These are phyloP conservation scores for Aspiorhynchus laticeps DNA, from an alignment of 2,113 vertebrate genomes.

Conservation along the genomic window DNA sequence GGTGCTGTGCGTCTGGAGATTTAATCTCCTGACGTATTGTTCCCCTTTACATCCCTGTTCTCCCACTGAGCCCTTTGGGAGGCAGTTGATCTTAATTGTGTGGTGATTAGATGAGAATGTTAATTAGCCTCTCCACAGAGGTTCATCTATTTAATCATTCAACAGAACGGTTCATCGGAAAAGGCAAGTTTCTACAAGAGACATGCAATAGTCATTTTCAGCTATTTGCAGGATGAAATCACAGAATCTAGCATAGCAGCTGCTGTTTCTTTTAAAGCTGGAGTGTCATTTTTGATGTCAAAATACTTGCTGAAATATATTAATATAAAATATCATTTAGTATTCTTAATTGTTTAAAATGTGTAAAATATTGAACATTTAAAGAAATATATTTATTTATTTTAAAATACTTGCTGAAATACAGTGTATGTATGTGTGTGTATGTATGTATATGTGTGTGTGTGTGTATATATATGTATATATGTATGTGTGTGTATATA, in stretches of 20 bases:
- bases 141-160: conserved; percentile 39
- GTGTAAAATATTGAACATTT: too few species aligned
- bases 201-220: not conserved
- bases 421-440: too few species aligned
- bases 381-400: too few species aligned
- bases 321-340: too few species aligned
- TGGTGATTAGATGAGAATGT: conserved; percentile 48
- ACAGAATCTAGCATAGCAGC: not conserved
- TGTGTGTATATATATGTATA: too few species aligned
- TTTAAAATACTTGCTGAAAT: too few species aligned
- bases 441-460: too few species aligned
- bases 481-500: too few species aligned
- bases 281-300: too few species aligned
- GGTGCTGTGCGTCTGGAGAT: conserved; percentile 12
- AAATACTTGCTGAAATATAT: too few species aligned
- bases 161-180: not conserved
- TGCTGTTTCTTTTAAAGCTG: too few species aligned
- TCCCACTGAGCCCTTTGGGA: conserved; percentile 19
- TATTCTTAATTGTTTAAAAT: too few species aligned
- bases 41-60: conserved; percentile 19
- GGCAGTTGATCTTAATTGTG: conserved; percentile 22
- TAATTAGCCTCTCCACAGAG: conserved; percentile 32
- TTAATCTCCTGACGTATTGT: conserved; percentile 22
- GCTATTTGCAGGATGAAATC: not conserved
- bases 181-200: conserved; percentile 34